A percentile compares a stretch with the other conserved stretches of the same genome.
Evolutionary conservation across 2,797 vertebrate species (phyloP).

Genomic region (Crocidura indochinensis): DNA sequence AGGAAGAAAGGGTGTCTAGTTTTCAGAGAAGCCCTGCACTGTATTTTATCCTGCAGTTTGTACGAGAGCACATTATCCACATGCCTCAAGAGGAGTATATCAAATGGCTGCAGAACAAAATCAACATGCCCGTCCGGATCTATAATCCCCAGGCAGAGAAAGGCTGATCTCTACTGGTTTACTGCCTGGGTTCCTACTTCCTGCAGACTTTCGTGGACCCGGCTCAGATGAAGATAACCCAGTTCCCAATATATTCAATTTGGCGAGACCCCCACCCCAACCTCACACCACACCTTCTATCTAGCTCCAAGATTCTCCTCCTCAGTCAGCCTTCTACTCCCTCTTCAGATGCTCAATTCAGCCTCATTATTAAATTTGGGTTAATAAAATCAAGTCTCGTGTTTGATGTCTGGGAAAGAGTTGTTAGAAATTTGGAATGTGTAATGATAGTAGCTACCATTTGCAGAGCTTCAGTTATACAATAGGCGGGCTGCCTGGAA

Average conservation of each 20-base stretch:
- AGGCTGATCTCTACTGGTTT: accelerated
- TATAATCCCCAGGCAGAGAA: conserved; percentile 48
- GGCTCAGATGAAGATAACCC: background rate
- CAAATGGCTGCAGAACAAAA: conserved; percentile 87
- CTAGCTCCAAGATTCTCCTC: background rate
- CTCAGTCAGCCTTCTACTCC: background rate
- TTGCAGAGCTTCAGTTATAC: background rate
- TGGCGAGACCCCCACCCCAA: background rate
- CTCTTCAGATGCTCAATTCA: background rate
- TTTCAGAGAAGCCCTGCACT: background rate
- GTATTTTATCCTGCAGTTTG: conserved; percentile 88
- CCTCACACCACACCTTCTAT: background rate
- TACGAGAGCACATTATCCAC: conserved; percentile 89
- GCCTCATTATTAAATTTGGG: background rate
- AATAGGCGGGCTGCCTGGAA: background rate
- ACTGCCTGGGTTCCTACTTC: background rate
- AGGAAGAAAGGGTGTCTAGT: background rate
- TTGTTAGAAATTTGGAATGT: background rate
- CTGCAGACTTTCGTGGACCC: background rate
- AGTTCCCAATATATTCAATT: background rate
- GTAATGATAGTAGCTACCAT: background rate
- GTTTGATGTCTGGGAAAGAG: conserved; percentile 35
- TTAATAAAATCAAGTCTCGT: conserved; percentile 73
- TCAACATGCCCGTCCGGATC: conserved; percentile 71
- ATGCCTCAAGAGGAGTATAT: conserved; percentile 90